These are phyloP conservation scores for Sphenopsis melanotis DNA, from an alignment of 2,797 vertebrate species.

Conservation along the genomic window DNA sequence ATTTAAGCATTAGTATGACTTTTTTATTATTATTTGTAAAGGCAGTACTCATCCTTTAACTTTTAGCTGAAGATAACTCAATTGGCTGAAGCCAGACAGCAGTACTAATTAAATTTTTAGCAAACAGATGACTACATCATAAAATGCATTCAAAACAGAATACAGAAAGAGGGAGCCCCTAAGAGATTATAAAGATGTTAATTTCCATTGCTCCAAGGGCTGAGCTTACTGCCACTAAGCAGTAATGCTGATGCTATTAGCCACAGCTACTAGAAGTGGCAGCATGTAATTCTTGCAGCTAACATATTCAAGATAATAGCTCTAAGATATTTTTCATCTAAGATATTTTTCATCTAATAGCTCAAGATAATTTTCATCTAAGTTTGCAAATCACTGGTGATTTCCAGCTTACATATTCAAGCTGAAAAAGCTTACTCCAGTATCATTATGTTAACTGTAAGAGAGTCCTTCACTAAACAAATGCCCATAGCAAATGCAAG, in stretches of 20 bases:
- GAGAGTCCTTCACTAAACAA: neutral
- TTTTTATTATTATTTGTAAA: neutral
- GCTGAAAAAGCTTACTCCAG: neutral
- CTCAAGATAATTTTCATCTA: neutral
- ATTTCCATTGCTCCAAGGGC: neutral
- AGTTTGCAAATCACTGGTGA: neutral
- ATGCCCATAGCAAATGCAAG: neutral
- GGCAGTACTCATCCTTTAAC: neutral
- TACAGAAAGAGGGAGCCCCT: neutral
- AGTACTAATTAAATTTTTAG: neutral
- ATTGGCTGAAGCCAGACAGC: neutral
- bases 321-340: neutral
- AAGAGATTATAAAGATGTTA: neutral
- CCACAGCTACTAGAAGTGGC: neutral
- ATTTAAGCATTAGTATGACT: neutral
- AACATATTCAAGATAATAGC: neutral
- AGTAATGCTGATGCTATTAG: neutral
- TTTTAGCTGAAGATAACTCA: neutral
- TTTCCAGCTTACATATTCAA: neutral
- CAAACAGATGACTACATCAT: neutral
- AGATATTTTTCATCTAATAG: neutral
- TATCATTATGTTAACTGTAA: neutral
- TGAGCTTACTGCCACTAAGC: neutral
- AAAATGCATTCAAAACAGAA: neutral
- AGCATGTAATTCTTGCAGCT: neutral